Evolutionary conservation across 2,797 vertebrate species (phyloP), one percentile per base, ranked within the genome.

Genomic region (Forpus xanthops): DNA sequence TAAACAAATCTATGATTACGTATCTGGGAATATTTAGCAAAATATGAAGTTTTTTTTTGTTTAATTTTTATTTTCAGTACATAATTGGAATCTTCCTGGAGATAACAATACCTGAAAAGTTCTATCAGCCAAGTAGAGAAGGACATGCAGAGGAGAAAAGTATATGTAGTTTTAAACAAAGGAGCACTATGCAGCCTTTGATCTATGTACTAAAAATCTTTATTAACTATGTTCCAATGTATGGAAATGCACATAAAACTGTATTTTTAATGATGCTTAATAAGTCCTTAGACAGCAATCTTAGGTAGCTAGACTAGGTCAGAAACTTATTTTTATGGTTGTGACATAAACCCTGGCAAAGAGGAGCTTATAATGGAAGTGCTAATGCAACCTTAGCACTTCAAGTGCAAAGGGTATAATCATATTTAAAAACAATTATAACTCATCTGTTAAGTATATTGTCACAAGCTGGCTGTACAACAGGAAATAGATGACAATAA

Each of bases 381-480:
- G 82, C 89, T 95, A 94, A 87, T 65, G 74, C 94, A 97, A 96
- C 96, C 94, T 97, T 94, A 94, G 72, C 85, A 92, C 77, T 85
- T 97, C 64, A 92, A 90, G 79, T 95, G 93, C 74, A 81, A 95
- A 97, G 86, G 85, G 58, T 94, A 76, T 94, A 95, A 97, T 89
- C 86, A 96, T 96, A 97, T 96, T 97, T 96, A 67, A 96, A 91
- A 97, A 96, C 83, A 95, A 96, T 90, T 80, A 83, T 87, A 62
- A 92, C 80, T 96, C 67, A 88, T 94, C 88, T 41, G 11, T 95
- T 96, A 95, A 94, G 82, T 89, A 74, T 91, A 96, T 85, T 62
- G 28, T 81, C 94, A 96, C 84, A 94, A 90, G 71, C 80, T 96
- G 85, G 90, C 88, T 92, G 74, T 91, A 93, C 6, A 49, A 77